Percentiles rank a stretch among this genome's conserved stretches.
Conservation (phyloP, 2,888 invertebrate genomes). For the Lasioglossum morio region DNA sequence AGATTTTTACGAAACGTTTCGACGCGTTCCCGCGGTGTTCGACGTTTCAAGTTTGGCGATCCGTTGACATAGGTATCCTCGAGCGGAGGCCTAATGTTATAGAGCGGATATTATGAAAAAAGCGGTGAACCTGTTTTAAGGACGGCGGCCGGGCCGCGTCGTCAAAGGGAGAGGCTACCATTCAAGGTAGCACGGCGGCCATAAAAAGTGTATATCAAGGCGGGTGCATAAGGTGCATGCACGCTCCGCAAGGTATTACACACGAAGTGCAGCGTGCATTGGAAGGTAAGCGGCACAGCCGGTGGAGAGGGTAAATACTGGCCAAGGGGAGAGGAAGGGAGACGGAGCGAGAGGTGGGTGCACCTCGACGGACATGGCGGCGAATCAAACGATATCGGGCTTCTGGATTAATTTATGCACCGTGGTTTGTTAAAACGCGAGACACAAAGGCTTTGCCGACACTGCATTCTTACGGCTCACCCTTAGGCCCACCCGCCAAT, state of each 20-base stretch:
- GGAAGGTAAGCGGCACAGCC: slow-evolving; percentile 62
- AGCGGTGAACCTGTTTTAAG: slow-evolving; percentile 30
- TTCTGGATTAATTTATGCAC: slow-evolving; percentile 84
- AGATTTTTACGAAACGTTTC: background rate
- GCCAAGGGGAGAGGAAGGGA: slow-evolving; percentile 10
- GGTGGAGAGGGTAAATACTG: slow-evolving; percentile 57
- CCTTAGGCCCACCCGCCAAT: slow-evolving; percentile 76
- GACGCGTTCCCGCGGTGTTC: background rate
- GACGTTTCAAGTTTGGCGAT: background rate
- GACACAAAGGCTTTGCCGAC: slow-evolving; percentile 82
- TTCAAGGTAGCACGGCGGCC: slow-evolving; percentile 53
- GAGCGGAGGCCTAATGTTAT: background rate
- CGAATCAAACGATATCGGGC: slow-evolving; percentile 84
- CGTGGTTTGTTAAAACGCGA: slow-evolving; percentile 83
- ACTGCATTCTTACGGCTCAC: slow-evolving; percentile 78
- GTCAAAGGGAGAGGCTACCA: slow-evolving; percentile 64
- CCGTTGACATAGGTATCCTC: background rate
- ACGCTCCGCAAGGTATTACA: slow-evolving; percentile 64
- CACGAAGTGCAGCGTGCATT: slow-evolving; percentile 63
- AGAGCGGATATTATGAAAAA: slow-evolving; percentile 43
- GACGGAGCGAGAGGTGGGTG: slow-evolving; percentile 51
- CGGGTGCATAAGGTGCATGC: slow-evolving; percentile 66
- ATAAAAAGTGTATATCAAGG: slow-evolving; percentile 72
- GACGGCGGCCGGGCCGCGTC: slow-evolving; percentile 50
- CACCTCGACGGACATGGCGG: slow-evolving; percentile 71